phyloP scores from a whole-genome alignment of 2,888 invertebrate genomes.

The Chalcis sispes region DNA sequence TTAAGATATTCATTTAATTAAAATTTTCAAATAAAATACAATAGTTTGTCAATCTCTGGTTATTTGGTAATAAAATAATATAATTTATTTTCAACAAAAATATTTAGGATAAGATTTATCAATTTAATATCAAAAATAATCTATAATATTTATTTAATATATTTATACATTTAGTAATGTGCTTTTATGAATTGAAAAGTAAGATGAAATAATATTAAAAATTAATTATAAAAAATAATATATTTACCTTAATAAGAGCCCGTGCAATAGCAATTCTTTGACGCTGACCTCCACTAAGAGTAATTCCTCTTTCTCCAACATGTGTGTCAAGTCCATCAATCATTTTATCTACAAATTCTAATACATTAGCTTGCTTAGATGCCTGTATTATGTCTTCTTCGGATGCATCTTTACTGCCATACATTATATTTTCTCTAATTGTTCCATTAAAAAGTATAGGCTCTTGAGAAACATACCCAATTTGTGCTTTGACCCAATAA shows the following conservation, averaged over 20 bases:
- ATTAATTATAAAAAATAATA: constrained; percentile 12
- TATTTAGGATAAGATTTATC: background rate
- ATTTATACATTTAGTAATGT: no score
- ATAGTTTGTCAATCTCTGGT: no score
- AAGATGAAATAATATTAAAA: background rate
- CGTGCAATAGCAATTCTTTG: constrained; percentile 95
- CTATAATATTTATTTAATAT: no score
- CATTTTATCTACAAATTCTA: constrained; percentile 84
- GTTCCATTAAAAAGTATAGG: constrained; percentile 94
- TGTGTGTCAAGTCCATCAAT: constrained; percentile 87
- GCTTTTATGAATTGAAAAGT: no score
- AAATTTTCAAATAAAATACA: no score
- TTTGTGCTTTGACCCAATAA: constrained; percentile 88
- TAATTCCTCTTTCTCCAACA: constrained; percentile 92
- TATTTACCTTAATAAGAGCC: constrained; percentile 88
- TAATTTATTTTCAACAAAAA: no score
- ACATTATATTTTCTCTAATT: constrained; percentile 93
- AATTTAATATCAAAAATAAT: constrained; percentile 8
- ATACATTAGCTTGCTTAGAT: constrained; percentile 89
- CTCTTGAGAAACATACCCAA: constrained; percentile 94
- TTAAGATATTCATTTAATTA: no score
- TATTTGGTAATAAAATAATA: no score
- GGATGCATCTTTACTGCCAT: constrained; percentile 83
- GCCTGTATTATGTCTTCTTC: constrained; percentile 81
- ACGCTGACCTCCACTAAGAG: constrained; percentile 95